Evolutionary conservation across 2,888 invertebrate genomes (phyloP).

Genomic region (Eupithecia inturbata): DNA sequence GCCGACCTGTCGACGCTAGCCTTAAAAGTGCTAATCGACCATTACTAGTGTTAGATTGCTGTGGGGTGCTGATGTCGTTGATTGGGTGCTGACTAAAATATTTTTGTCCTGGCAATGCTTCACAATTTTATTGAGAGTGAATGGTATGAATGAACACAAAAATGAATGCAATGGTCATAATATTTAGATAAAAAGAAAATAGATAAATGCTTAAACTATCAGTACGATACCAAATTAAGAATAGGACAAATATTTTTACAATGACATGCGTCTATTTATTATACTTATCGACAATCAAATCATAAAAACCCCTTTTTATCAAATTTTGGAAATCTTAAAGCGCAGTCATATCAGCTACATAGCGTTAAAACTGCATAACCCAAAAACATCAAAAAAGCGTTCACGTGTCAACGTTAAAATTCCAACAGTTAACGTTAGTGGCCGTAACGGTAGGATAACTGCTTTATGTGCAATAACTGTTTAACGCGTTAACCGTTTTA

Average conservation of each 20-base stretch:
- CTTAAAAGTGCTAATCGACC: no score
- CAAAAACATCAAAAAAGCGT: conserved; percentile 52
- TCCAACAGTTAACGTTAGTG: conserved; percentile 65
- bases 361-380: conserved; percentile 27
- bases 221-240: no score
- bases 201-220: no score
- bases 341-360: neutral
- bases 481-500: conserved; percentile 63
- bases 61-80: no score
- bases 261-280: neutral
- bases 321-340: neutral
- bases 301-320: neutral
- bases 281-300: neutral
- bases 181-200: no score
- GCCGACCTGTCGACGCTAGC: no score
- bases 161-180: no score
- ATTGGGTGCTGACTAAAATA: no score
- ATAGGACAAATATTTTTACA: neutral
- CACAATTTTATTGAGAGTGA: no score
- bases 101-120: no score
- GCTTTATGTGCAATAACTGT: conserved; percentile 70
- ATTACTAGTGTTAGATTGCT: no score
- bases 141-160: no score
- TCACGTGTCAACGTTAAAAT: conserved; percentile 65
- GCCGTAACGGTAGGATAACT: conserved; percentile 63